Evolutionary conservation across 2,888 invertebrate species (phyloP).

Genomic region (Calephelis perditalis): DNA sequence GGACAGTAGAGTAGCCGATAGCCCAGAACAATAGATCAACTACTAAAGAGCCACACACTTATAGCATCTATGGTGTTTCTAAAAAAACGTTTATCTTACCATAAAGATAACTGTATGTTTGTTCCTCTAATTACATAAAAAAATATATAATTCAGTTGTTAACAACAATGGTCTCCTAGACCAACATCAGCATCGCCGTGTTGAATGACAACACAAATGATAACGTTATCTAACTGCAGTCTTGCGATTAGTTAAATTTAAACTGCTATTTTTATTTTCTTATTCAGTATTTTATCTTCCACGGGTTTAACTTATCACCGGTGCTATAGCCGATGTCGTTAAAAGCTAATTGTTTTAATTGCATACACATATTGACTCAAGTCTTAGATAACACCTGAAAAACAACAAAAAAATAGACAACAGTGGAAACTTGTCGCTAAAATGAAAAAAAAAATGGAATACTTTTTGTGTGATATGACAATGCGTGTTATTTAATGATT

Average conservation of each 20-base stretch:
- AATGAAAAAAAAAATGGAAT: too few relatives aligned
- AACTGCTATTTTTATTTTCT: constrained; percentile 23
- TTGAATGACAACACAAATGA: constrained; percentile 59
- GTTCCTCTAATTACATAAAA: too few relatives aligned
- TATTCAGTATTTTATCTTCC: constrained; percentile 15
- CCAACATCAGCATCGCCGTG: constrained; percentile 35
- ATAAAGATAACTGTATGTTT: too few relatives aligned
- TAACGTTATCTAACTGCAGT: constrained; percentile 63
- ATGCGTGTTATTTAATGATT: too few relatives aligned
- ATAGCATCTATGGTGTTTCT: too few relatives aligned
- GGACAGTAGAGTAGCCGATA: too few relatives aligned
- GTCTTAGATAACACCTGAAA: neutral
- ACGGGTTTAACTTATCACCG: neutral
- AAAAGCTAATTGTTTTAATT: constrained; percentile 5
- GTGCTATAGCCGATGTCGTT: neutral
- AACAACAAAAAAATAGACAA: neutral
- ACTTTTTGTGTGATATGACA: too few relatives aligned
- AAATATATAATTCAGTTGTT: neutral
- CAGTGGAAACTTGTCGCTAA: too few relatives aligned
- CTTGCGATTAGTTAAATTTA: constrained; percentile 34
- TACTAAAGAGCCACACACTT: too few relatives aligned
- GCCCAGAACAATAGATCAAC: too few relatives aligned
- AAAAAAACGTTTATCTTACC: too few relatives aligned
- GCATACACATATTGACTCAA: neutral
- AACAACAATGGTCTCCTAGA: constrained; percentile 28